Evolutionary conservation across 2,113 vertebrate species (phyloP).

Genomic region (Coptodon bakossiorum): DNA sequence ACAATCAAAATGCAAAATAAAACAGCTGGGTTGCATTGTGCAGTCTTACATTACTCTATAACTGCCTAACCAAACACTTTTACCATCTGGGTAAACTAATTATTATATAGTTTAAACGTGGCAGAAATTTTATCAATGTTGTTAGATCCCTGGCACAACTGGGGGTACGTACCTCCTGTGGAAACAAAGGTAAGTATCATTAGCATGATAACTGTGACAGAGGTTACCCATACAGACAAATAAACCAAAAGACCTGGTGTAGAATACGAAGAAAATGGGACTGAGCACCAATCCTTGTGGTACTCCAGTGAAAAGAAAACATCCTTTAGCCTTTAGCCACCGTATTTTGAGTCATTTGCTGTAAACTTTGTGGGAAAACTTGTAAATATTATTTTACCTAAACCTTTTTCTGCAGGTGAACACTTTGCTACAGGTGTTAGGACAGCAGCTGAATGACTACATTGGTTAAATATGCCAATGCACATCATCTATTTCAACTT

Average conservation of each 20-base stretch:
- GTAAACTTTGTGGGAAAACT: background rate
- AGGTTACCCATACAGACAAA: background rate
- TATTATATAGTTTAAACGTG: background rate
- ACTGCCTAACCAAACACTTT: background rate
- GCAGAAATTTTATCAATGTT: background rate
- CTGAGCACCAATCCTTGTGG: background rate
- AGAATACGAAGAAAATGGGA: background rate
- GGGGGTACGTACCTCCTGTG: background rate
- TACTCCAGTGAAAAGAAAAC: background rate
- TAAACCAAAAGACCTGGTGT: background rate
- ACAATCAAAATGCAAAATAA: background rate
- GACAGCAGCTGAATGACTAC: background rate
- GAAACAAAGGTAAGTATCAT: background rate
- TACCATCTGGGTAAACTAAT: background rate
- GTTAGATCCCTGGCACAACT: background rate
- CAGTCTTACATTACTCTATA: background rate
- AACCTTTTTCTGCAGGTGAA: background rate
- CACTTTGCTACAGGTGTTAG: background rate
- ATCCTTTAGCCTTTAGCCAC: background rate
- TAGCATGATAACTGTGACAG: background rate
- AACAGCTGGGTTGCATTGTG: background rate
- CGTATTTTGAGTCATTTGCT: background rate
- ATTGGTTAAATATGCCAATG: background rate
- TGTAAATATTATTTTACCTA: background rate
- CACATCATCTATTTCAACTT: background rate